Percentiles rank a stretch among this genome's conserved stretches.
These are phyloP conservation scores for Prionailurus bengalensis DNA, from an alignment of 2,113 vertebrate genomes.

Conservation along the genomic window DNA sequence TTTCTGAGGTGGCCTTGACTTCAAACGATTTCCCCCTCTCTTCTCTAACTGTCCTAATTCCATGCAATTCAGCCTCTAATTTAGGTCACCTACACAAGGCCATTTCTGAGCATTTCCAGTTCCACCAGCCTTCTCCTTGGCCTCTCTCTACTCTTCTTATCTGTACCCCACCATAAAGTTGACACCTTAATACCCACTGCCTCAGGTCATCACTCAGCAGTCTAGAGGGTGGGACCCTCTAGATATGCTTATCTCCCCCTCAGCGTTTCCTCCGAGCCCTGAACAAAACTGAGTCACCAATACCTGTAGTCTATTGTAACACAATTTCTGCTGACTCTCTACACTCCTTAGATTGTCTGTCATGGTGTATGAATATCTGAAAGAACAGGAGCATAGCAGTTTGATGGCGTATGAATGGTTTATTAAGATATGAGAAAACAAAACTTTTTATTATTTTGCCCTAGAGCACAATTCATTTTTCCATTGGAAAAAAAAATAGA, in stretches of 20 bases:
- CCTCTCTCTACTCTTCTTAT: not conserved
- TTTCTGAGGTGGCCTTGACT: not conserved
- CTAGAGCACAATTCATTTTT: conserved; percentile 82
- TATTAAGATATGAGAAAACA: not conserved
- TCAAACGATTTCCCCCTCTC: not conserved
- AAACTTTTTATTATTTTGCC: not conserved
- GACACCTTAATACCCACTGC: not conserved
- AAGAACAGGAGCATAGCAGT: not conserved
- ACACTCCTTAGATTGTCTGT: not conserved
- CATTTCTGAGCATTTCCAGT: not conserved
- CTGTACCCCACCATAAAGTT: not conserved
- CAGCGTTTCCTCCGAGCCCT: not conserved
- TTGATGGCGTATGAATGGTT: not conserved
- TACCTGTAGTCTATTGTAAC: not conserved
- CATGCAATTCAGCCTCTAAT: not conserved
- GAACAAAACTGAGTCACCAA: not conserved
- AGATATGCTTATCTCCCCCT: not conserved
- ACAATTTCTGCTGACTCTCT: not conserved
- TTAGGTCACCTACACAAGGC: not conserved
- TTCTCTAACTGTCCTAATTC: not conserved
- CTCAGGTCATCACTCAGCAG: not conserved
- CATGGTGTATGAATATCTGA: not conserved
- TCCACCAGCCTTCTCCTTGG: not conserved
- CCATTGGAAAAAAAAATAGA: conserved; percentile 82
- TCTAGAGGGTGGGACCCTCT: not conserved